Conservation (phyloP, 2,797 vertebrate genomes). For the Tokudaia tokunoshimensis region DNA sequence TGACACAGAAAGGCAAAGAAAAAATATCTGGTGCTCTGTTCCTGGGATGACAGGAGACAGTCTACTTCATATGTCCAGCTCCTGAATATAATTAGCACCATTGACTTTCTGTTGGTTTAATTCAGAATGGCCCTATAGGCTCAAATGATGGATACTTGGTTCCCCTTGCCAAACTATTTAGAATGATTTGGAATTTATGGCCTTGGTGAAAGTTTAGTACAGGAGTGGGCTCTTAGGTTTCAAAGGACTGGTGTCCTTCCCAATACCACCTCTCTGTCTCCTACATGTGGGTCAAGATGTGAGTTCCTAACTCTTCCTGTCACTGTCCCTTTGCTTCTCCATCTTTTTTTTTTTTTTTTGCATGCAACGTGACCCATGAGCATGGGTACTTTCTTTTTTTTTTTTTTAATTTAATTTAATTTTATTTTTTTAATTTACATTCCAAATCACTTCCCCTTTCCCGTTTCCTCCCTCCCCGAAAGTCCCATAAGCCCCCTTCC, state of each 20-base stretch:
- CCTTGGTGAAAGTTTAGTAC: neutral
- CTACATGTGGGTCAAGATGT: neutral
- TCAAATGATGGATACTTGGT: neutral
- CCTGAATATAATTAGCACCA: neutral
- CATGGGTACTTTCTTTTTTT: too few species aligned
- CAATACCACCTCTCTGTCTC: neutral
- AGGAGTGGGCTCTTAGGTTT: neutral
- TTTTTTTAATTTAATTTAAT: too few species aligned
- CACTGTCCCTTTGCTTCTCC: neutral
- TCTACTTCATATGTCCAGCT: neutral
- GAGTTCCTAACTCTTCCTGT: neutral
- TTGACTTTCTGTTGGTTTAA: neutral
- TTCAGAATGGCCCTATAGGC: neutral
- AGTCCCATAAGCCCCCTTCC: too few species aligned
- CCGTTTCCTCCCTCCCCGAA: too few species aligned
- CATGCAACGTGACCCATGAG: too few species aligned
- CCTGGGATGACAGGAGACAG: neutral
- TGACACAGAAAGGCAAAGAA: neutral
- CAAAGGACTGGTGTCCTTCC: neutral
- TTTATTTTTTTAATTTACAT: too few species aligned
- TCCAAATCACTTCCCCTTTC: too few species aligned
- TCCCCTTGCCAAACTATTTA: neutral
- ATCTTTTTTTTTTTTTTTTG: too few species aligned
- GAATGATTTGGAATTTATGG: neutral
- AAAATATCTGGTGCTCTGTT: neutral